Evolutionary conservation across 2,888 invertebrate species (phyloP).

Genomic region (Nemurella pictetii): DNA sequence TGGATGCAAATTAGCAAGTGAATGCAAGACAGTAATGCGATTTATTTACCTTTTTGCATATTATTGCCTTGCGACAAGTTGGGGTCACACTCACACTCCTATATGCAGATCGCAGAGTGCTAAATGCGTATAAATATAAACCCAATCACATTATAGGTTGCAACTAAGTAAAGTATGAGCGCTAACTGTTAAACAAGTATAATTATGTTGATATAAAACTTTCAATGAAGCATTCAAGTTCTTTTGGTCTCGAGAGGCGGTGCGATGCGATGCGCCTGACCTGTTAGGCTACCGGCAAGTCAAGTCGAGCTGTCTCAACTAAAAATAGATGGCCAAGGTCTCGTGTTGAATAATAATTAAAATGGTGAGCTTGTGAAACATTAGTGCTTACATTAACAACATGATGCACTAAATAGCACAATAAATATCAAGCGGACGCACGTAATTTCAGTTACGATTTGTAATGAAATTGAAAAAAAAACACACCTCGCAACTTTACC

Average conservation of each 20-base stretch:
- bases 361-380: background rate
- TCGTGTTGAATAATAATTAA: background rate
- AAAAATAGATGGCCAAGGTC: background rate
- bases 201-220: background rate
- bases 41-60: background rate
- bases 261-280: background rate
- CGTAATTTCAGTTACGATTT: background rate
- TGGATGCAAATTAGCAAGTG: background rate
- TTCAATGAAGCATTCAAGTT: background rate
- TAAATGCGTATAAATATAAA: background rate
- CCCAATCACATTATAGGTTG: background rate
- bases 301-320: background rate
- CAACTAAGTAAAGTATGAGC: background rate
- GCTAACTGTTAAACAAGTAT: background rate
- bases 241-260: background rate
- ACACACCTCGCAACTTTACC: no score
- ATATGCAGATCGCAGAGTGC: no score
- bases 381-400: background rate
- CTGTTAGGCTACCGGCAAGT: background rate
- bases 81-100: background rate
- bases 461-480: background rate
- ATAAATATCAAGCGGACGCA: background rate
- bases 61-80: background rate
- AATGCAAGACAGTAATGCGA: background rate
- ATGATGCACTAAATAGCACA: background rate